Percentiles rank a stretch among this genome's conserved stretches.
Evolutionary conservation across 2,888 invertebrate species (phyloP).

Genomic region (Bibio marci): DNA sequence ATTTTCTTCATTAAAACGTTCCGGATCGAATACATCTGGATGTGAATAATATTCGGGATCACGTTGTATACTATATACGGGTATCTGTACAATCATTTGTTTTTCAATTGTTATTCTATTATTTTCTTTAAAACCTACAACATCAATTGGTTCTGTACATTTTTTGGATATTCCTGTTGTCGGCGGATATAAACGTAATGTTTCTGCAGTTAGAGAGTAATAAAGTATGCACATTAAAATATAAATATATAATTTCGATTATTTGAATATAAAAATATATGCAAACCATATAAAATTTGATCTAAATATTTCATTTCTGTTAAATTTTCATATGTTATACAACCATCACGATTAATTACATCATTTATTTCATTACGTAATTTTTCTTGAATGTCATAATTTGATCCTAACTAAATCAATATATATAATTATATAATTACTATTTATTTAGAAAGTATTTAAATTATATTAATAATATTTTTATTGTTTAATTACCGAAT

Average conservation of each 20-base stretch:
- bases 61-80: slow-evolving; percentile 1
- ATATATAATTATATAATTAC: too few relatives aligned
- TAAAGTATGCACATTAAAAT: not conserved
- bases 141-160: not conserved
- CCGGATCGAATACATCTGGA: slow-evolving; percentile 5
- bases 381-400: slow-evolving; percentile 15
- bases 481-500: too few relatives aligned
- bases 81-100: not conserved
- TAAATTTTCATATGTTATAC: slow-evolving; percentile 18
- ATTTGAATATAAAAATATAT: not conserved
- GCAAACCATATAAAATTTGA: slow-evolving; percentile 21
- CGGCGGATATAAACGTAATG: slow-evolving; percentile 2
- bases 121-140: slow-evolving; percentile 2
- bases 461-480: too few relatives aligned
- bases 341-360: slow-evolving; percentile 10
- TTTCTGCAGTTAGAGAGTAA: not conserved
- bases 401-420: slow-evolving; percentile 17
- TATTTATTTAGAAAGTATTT: too few relatives aligned
- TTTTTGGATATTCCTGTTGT: not conserved
- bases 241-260: not conserved
- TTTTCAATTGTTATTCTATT: slow-evolving; percentile 1
- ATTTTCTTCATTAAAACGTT: slow-evolving; percentile 2
- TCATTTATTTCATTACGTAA: slow-evolving; percentile 17
- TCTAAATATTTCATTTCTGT: slow-evolving; percentile 21
- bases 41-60: slow-evolving; percentile 2